Evolutionary conservation across 2,797 vertebrate genomes (phyloP).

Genomic region (Novumbra hubbsi): DNA sequence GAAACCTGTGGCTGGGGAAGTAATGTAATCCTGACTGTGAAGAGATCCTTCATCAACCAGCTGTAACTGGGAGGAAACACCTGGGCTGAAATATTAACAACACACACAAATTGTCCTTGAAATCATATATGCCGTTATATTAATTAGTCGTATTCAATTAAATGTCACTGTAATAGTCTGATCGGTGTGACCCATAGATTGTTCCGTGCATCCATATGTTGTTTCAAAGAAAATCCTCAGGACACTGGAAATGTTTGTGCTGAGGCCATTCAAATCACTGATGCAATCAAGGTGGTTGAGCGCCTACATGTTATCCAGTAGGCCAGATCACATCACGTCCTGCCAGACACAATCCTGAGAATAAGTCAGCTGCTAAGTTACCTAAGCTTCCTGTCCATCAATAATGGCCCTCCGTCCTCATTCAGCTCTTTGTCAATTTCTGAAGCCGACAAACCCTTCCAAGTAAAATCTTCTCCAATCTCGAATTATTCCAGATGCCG

Average conservation of each 20-base stretch:
- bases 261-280: conserved; percentile 1
- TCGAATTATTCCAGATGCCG: neutral
- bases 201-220: conserved; percentile 10
- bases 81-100: conserved; percentile 18
- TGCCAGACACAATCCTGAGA: neutral
- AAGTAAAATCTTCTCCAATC: neutral
- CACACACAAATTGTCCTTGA: conserved; percentile 7
- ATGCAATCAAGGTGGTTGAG: conserved; percentile 24
- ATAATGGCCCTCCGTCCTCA: too few species aligned
- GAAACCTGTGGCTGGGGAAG: conserved; percentile 2
- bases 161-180: conserved; percentile 30
- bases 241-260: conserved; percentile 2
- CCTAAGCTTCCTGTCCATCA: conserved; percentile 4
- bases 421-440: neutral
- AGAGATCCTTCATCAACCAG: neutral
- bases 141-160: neutral
- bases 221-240: conserved; percentile 10
- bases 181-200: conserved; percentile 18
- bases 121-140: conserved; percentile 23
- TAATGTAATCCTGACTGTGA: neutral
- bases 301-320: conserved; percentile 23
- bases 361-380: neutral
- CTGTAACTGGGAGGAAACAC: conserved; percentile 15
- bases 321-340: conserved; percentile 7
- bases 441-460: neutral